A percentile compares a stretch with the other conserved stretches of the same genome.
phyloP scores from a whole-genome alignment of 2,113 vertebrate genomes.

The Acanthisitta chloris region DNA sequence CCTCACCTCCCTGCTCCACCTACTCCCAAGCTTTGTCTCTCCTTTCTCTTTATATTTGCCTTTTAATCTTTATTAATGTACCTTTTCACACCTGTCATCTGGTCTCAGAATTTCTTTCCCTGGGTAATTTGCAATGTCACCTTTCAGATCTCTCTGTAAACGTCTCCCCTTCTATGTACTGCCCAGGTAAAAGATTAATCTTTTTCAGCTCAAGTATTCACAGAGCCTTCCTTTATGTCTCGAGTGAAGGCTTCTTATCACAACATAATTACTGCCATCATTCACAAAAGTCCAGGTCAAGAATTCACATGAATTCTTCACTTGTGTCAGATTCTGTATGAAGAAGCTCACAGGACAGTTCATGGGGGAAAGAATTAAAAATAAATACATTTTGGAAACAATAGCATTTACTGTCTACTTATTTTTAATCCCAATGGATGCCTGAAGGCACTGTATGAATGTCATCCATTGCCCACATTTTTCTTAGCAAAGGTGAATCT shows the following conservation, averaged over 20 bases:
- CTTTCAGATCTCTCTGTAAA: neutral
- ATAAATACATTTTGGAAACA: neutral
- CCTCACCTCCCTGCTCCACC: neutral
- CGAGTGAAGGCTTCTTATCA: neutral
- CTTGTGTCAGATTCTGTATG: neutral
- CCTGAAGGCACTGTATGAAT: neutral
- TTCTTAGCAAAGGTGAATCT: neutral
- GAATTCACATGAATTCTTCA: neutral
- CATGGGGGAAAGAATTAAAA: neutral
- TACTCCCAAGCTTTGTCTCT: neutral
- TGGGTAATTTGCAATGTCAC: neutral
- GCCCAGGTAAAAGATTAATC: neutral
- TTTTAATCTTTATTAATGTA: neutral
- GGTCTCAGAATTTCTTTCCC: neutral
- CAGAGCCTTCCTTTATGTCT: neutral
- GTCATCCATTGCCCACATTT: neutral
- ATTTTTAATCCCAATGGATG: neutral
- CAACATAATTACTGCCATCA: neutral
- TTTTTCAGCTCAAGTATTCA: neutral
- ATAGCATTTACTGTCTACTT: neutral
- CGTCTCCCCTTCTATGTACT: neutral
- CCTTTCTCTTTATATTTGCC: neutral
- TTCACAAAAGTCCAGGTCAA: neutral
- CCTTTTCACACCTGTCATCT: neutral
- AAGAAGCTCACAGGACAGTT: neutral